These are phyloP conservation scores for Hydrotaea cyrtoneurina DNA, from an alignment of 2,888 invertebrate genomes.

Conservation along the genomic window DNA sequence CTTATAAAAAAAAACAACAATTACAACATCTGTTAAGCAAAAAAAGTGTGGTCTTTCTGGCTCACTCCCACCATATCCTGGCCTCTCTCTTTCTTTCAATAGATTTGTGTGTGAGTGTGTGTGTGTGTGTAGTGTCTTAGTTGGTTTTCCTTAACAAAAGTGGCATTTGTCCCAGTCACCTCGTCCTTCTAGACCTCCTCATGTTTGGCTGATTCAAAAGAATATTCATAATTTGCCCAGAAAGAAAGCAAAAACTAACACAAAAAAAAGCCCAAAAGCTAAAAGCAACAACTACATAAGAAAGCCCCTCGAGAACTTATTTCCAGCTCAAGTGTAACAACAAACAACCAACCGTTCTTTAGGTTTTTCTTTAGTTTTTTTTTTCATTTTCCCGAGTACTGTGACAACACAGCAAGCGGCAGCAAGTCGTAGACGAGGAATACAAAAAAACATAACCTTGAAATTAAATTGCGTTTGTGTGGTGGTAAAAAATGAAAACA, in stretches of 20 bases:
- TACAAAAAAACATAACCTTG: constrained; percentile 58
- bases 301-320: not conserved
- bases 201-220: not conserved
- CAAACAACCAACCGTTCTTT: constrained; percentile 7
- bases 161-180: not conserved
- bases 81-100: too few relatives aligned
- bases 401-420: constrained; percentile 36
- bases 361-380: not conserved
- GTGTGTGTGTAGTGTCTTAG: too few relatives aligned
- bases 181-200: not conserved
- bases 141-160: not conserved
- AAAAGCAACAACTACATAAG: not conserved
- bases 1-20: not conserved
- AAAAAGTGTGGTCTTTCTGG: not conserved
- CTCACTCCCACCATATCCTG: not conserved
- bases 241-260: not conserved
- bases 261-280: too few relatives aligned
- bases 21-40: not conserved
- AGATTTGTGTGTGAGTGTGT: too few relatives aligned
- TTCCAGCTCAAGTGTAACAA: not conserved
- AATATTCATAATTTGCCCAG: not conserved
- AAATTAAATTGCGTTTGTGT: constrained; percentile 54
- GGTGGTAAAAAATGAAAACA: constrained; percentile 27
- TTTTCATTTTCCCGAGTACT: not conserved
- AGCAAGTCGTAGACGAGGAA: not conserved